These are phyloP conservation scores for Potamilus streckersoni DNA, from an alignment of 1,140 invertebrate species.

Conservation along the genomic window DNA sequence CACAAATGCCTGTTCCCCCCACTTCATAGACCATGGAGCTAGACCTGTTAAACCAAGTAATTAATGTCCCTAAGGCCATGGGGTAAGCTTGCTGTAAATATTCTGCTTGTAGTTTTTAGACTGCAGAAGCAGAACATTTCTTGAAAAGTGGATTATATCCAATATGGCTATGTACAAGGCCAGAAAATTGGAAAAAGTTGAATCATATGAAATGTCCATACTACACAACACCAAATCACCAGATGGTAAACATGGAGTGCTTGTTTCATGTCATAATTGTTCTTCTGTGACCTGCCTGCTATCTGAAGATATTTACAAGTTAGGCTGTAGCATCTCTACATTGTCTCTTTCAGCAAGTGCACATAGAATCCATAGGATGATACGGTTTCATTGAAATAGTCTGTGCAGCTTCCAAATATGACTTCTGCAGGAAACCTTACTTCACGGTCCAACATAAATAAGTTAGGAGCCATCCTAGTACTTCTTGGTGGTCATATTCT, in stretches of 20 bases:
- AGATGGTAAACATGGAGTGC: slow-evolving; percentile 11
- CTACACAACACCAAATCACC: slow-evolving; percentile 15
- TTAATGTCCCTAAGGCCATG: no score
- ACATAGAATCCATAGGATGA: slow-evolving; percentile 16
- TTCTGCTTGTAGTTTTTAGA: no score
- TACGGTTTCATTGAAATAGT: not conserved
- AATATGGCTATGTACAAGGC: no score
- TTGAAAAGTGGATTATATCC: no score
- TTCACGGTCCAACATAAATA: slow-evolving; percentile 35
- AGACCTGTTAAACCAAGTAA: no score
- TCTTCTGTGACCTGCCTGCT: slow-evolving; percentile 19
- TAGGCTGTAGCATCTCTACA: slow-evolving; percentile 12
- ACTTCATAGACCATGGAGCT: no score
- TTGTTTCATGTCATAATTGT: not conserved
- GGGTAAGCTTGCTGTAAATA: no score
- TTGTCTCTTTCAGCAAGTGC: slow-evolving; percentile 5
- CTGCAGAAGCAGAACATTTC: no score
- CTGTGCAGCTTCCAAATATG: no score
- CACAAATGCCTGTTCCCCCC: no score
- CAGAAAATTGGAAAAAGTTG: no score
- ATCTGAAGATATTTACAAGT: slow-evolving; percentile 13
- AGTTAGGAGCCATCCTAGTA: slow-evolving; percentile 29
- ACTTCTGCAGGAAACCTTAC: slow-evolving; percentile 17
- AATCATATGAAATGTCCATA: no score
- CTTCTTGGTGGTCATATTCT: slow-evolving; percentile 4